Base-by-base conservation (phyloP, 1,140 invertebrate species). In the Drosophila prosaltans region DNA sequence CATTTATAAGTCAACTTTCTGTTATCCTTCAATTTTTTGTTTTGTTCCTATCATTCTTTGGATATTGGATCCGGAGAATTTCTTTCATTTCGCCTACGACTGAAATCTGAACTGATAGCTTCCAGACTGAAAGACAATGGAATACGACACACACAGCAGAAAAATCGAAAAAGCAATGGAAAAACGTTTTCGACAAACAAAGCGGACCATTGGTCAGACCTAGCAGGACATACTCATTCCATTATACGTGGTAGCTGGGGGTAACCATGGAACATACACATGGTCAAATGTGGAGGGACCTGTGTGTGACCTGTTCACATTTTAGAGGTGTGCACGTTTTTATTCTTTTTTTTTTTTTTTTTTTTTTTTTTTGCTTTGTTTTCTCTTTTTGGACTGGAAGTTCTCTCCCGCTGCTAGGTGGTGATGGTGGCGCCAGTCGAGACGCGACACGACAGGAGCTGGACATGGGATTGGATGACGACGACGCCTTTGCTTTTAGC, bases 401-500 rank as follows among this genome's bases (percentile, higher is more conserved):
- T 45, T 45, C 48, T 61, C 74, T 67, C 68, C 58, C 74, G 70
- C 61, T 84, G 84, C 73, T 89, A 75, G 84, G 60, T 88, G 84
- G 80, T 8, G 6, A 9, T 51, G 84, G 69, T 88, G 84, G 84
- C 84, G 85, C 83, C 81, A 82, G 72, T 66, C 81, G 69, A 70
- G 76, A 77, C 72, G 73, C 72, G 66, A 60, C 69, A 74, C 62
- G 71, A 70, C 69, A 58, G 73, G 48, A 65, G 72, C 41, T 26
- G 55, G 65, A 43, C 41, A 45, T 66, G 67, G 67, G 43, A 65
- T 59, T 63, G 43, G 69, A 68, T 60, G 79, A 69, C 65, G 83
- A 78, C 80, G 83, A 90, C 84, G 84, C 84, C 84, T 89, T 89
- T 89, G 84, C 84, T 89, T 89, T 89, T 89, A 89, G 84, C 84